Base-by-base conservation (phyloP, 2,797 vertebrate genomes). In the Danionella dracula region DNA sequence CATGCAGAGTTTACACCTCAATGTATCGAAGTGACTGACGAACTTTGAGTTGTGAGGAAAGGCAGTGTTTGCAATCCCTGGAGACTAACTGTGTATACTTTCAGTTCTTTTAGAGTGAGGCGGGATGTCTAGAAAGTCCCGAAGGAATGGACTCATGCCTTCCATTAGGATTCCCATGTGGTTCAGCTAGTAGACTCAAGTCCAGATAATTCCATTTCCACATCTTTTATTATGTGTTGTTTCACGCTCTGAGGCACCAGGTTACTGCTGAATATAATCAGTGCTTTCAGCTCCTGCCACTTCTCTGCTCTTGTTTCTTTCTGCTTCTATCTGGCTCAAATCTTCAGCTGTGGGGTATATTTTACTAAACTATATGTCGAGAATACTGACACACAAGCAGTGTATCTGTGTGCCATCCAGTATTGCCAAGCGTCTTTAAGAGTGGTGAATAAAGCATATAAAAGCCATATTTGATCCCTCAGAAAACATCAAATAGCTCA, bases 141-240 rank as follows among this genome's bases (percentile, higher is more conserved):
- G 1, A 4, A 0, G 8, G 66, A 32, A 20, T 11, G 5, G 48
- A 60, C 15, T 54, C 32, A 4, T 46, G 41, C 54, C 31, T 29
- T 74, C 72, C 62, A 72, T 77, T 74, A 70, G 54, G 10, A 69
- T 27, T 66, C 66, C 69, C 57, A n/a, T 11, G 66, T 51, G 62
- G 44, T 16, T 31, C 5, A 21, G 29, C 44, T 60, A 5, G 35
- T 1, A 29, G 61, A 56, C 58, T 40, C 45, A 19, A 32, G 46
- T 70, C 69, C 58, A 67, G 59, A 70, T 67, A 64, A 71, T 56
- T 67, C 34, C 51, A 40, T 60, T 61, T 21, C 35, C 20, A 49
- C 50, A 23, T 19, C 11, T 50, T 61, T 65, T 37, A 35, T 37
- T 69, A 49, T 53, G 23, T 40, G 53, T 37, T 55, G 16, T 64